A percentile compares a stretch with the other conserved stretches of the same genome.
Evolutionary conservation across 2,888 invertebrate species (phyloP).

Genomic region (Opisthograptis luteolata): DNA sequence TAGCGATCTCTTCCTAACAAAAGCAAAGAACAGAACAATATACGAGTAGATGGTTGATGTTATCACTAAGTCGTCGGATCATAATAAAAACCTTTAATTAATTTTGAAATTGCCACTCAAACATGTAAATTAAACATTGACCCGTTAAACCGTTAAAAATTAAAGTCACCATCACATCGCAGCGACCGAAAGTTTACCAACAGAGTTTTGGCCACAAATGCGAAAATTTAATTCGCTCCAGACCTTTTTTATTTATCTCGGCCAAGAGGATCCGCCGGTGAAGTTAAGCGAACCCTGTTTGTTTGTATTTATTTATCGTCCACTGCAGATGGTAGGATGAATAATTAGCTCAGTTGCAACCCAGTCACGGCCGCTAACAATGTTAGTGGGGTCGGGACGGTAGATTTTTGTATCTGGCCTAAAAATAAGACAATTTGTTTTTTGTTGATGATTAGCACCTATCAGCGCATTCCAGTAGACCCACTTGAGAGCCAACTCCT

Average conservation of each 20-base stretch:
- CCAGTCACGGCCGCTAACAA: constrained; percentile 34
- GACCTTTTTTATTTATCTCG: constrained; percentile 13
- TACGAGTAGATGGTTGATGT: too few relatives aligned
- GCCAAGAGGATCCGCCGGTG: constrained; percentile 1
- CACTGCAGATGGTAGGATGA: constrained; percentile 39
- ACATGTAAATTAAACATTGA: background rate
- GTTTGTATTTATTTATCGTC: constrained; percentile 36
- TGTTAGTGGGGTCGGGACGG: constrained; percentile 8
- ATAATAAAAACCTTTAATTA: too few relatives aligned
- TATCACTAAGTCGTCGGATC: too few relatives aligned
- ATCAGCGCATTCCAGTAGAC: too few relatives aligned
- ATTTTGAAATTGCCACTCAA: too few relatives aligned
- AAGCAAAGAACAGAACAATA: too few relatives aligned
- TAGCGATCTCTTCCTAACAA: too few relatives aligned
- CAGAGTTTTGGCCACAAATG: background rate
- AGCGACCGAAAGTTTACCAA: background rate
- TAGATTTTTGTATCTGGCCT: constrained; percentile 12
- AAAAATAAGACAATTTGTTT: too few relatives aligned
- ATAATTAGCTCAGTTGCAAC: constrained; percentile 48
- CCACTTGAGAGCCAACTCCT: too few relatives aligned
- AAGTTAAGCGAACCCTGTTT: constrained; percentile 27
- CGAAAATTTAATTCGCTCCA: constrained; percentile 14
- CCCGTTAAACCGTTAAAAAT: background rate
- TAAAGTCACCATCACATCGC: background rate
- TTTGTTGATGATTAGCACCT: too few relatives aligned